phyloP scores from a whole-genome alignment of 2,888 invertebrate species.

The Zele albiditarsus region DNA sequence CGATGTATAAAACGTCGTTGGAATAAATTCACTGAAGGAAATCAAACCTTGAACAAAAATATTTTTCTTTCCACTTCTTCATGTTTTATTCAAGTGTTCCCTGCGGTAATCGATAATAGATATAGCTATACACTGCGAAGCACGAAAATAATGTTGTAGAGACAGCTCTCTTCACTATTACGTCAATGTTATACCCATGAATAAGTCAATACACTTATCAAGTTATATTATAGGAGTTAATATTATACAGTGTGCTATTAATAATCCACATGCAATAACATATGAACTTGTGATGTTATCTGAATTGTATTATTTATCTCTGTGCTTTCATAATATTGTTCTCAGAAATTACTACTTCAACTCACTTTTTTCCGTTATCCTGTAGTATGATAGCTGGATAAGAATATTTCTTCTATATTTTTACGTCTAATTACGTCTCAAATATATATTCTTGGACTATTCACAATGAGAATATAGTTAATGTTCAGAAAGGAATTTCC shows the following conservation, averaged over 20 bases:
- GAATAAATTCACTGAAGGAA: background rate
- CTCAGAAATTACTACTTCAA: background rate
- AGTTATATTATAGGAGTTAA: background rate
- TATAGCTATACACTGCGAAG: background rate
- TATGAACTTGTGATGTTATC: constrained; percentile 13
- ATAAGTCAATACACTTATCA: background rate
- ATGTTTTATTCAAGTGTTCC: background rate
- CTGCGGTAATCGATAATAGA: background rate
- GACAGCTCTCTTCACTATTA: background rate
- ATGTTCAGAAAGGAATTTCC: background rate
- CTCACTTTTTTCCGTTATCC: background rate
- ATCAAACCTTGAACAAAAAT: background rate
- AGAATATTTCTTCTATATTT: background rate
- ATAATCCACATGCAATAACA: background rate
- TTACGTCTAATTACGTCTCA: background rate
- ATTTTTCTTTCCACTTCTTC: background rate
- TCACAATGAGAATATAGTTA: background rate
- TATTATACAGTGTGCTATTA: background rate
- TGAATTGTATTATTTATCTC: background rate
- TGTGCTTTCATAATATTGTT: background rate
- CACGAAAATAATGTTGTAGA: background rate
- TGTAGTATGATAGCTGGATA: background rate
- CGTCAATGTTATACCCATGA: background rate
- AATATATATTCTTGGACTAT: background rate
- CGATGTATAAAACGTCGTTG: background rate